These are phyloP conservation scores for Notoglanidium macrostoma DNA, from an alignment of 2,797 vertebrate genomes.

Conservation along the genomic window DNA sequence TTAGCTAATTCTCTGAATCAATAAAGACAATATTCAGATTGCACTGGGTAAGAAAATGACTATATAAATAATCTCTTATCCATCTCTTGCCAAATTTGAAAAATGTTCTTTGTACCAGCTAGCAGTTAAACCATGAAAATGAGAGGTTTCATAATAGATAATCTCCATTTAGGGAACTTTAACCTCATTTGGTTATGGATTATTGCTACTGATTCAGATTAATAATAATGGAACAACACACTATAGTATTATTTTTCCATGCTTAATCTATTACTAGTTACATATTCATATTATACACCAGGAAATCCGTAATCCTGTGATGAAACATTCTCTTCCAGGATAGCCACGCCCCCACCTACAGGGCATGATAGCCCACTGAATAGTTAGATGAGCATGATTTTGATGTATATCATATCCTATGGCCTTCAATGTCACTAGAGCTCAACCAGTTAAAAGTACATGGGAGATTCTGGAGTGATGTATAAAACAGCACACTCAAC, in stretches of 20 bases:
- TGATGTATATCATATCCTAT: neutral
- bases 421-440: neutral
- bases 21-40: slow-evolving; percentile 38
- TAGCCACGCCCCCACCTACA: neutral
- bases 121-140: neutral
- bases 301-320: neutral
- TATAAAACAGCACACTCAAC: neutral
- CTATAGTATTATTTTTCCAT: neutral
- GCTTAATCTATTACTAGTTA: neutral
- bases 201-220: neutral
- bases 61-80: slow-evolving; percentile 6
- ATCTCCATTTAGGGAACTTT: neutral
- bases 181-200: neutral
- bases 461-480: neutral
- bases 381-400: neutral
- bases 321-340: neutral
- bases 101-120: neutral
- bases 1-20: slow-evolving; percentile 50
- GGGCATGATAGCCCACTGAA: neutral
- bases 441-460: neutral
- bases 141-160: neutral
- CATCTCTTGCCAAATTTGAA: neutral
- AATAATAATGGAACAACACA: neutral
- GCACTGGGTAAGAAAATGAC: slow-evolving; percentile 35
- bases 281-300: neutral